phyloP scores from a whole-genome alignment of 2,888 invertebrate species.

The Drosophila antonietae region DNA sequence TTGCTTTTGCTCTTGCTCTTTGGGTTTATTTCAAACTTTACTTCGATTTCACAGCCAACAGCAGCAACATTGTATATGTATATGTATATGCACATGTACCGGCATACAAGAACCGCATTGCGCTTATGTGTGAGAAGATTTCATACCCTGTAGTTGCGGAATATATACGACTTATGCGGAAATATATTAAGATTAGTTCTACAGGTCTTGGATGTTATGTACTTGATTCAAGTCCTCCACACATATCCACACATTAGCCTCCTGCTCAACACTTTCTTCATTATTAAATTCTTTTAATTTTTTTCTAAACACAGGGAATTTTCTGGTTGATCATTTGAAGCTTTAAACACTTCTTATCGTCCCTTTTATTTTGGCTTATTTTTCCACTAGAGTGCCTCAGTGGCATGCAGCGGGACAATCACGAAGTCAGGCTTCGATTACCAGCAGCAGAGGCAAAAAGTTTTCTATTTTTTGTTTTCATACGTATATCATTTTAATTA shows the following conservation, averaged over 20 bases:
- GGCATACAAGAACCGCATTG: neutral
- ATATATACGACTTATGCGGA: too few species aligned
- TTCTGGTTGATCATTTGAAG: neutral
- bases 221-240: neutral
- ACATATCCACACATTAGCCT: neutral
- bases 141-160: neutral
- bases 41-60: conserved; percentile 66
- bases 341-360: neutral
- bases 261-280: neutral
- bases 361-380: conserved; percentile 5
- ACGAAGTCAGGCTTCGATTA: conserved; percentile 6
- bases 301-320: neutral
- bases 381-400: conserved; percentile 1
- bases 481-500: conserved; percentile 15
- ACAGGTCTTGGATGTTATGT: too few species aligned
- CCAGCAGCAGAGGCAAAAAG: neutral
- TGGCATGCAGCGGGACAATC: conserved; percentile 6
- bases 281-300: neutral
- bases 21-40: conserved; percentile 70
- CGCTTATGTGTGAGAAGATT: neutral
- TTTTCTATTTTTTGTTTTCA: conserved; percentile 7
- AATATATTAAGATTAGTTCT: too few species aligned
- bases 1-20: conserved; percentile 52
- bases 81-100: neutral
- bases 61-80: conserved; percentile 19